phyloP scores from a whole-genome alignment of 2,797 vertebrate genomes.

The Peromyscus aztecus region DNA sequence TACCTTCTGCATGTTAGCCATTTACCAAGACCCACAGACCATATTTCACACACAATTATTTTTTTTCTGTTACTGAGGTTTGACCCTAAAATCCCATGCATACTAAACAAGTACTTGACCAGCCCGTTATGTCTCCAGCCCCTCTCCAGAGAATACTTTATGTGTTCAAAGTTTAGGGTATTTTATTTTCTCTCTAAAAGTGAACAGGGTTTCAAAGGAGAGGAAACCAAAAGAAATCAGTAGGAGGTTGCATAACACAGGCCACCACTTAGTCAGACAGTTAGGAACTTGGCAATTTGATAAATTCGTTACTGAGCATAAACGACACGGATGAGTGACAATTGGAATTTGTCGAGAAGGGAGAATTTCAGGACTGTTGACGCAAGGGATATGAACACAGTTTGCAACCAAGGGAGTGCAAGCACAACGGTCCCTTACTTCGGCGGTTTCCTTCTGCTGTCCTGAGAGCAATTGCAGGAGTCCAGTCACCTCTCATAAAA shows the following conservation, averaged over 20 bases:
- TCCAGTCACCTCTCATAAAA: not conserved
- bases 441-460: not conserved
- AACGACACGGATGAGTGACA: not conserved
- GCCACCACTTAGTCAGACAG: not conserved
- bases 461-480: not conserved
- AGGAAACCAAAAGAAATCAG: constrained; percentile 63
- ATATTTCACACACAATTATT: not conserved
- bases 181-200: constrained; percentile 31
- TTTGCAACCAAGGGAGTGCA: not conserved
- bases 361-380: not conserved
- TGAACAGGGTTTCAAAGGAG: constrained; percentile 20
- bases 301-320: constrained; percentile 27
- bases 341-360: constrained; percentile 13
- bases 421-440: not conserved
- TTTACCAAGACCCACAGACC: not conserved
- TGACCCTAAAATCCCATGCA: not conserved
- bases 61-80: not conserved
- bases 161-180: constrained; percentile 17
- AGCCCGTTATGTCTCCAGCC: not conserved
- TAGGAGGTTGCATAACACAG: not conserved
- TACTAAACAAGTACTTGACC: not conserved
- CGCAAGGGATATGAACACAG: not conserved
- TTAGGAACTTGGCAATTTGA: constrained; percentile 1
- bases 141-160: constrained; percentile 2
- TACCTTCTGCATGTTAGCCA: not conserved